These are phyloP conservation scores for Tiaroga cobitis DNA, from an alignment of 2,797 vertebrate species.

Conservation along the genomic window DNA sequence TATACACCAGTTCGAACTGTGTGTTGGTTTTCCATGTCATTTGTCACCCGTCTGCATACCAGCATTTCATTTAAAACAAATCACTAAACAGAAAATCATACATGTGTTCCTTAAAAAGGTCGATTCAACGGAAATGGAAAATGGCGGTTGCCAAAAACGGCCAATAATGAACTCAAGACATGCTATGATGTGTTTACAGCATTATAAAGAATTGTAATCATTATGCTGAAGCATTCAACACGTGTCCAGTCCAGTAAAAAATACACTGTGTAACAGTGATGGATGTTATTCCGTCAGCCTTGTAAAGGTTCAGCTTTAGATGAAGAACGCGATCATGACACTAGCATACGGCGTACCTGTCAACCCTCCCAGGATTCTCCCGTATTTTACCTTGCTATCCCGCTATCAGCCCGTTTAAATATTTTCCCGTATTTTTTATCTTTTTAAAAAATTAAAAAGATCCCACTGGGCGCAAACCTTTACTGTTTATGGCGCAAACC, in stretches of 20 bases:
- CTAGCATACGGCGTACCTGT: no score
- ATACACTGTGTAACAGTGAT: not conserved
- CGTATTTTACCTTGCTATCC: no score
- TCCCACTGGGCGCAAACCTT: no score
- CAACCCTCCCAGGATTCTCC: no score
- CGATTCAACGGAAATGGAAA: not conserved
- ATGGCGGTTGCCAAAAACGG: not conserved
- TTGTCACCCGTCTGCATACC: not conserved
- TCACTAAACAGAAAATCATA: not conserved
- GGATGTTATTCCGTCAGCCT: constrained; percentile 49
- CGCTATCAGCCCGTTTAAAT: no score
- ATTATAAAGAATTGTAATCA: not conserved
- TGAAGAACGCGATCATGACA: not conserved
- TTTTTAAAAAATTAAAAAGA: no score
- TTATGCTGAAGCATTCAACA: not conserved
- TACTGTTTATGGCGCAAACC: no score
- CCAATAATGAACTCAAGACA: not conserved
- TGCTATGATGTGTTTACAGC: not conserved
- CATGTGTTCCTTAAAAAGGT: not conserved
- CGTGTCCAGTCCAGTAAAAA: not conserved
- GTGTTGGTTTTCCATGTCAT: not conserved
- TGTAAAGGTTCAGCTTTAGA: no score
- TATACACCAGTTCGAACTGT: not conserved
- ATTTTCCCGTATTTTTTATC: no score
- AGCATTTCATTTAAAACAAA: not conserved